A percentile compares a stretch with the other conserved stretches of the same genome.
These are phyloP conservation scores for Maniola hyperantus DNA, from an alignment of 2,888 invertebrate genomes.

Conservation along the genomic window DNA sequence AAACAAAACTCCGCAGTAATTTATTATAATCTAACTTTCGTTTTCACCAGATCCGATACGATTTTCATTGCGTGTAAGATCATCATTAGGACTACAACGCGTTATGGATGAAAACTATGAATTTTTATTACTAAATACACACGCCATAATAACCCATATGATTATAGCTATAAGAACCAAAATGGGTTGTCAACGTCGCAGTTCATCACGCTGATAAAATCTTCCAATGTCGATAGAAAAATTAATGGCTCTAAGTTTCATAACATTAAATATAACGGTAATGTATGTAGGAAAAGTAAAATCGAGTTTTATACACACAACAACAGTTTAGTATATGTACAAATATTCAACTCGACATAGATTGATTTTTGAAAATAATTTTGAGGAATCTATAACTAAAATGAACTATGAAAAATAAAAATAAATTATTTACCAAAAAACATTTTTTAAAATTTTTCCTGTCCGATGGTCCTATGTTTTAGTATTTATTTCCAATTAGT, in stretches of 20 bases:
- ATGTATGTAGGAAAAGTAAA: constrained; percentile 14
- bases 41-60: constrained; percentile 37
- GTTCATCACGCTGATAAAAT: constrained; percentile 31
- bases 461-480: too few relatives aligned
- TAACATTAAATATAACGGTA: constrained; percentile 23
- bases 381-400: too few relatives aligned
- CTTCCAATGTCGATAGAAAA: constrained; percentile 36
- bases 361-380: background rate
- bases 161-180: background rate
- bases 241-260: constrained; percentile 26
- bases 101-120: constrained; percentile 38
- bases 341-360: background rate
- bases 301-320: background rate
- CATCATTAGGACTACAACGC: constrained; percentile 38
- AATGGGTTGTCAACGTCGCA: constrained; percentile 14
- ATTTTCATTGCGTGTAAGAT: constrained; percentile 41
- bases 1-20: constrained; percentile 19
- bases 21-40: constrained; percentile 38
- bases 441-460: too few relatives aligned
- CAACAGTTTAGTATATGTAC: too few relatives aligned
- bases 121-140: constrained; percentile 32
- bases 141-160: constrained; percentile 20
- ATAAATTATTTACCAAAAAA: too few relatives aligned
- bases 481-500: too few relatives aligned
- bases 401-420: too few relatives aligned